Base-by-base conservation (phyloP, 2,113 vertebrate species). In the Scortum barcoo region DNA sequence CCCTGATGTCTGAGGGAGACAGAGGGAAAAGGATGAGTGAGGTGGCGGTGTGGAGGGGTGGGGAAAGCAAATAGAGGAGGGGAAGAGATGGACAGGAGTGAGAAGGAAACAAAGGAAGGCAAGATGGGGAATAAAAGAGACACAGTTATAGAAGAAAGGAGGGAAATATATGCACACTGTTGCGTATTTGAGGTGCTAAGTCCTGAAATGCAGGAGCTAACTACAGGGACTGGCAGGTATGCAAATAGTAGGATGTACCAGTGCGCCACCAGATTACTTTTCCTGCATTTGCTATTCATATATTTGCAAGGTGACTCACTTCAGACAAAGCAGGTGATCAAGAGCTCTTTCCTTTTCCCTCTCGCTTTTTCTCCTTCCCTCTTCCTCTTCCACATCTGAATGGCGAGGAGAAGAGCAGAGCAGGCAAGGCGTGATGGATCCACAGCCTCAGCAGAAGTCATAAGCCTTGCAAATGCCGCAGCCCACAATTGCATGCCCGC, bases 291-390 rank as follows among this genome's bases (percentile, higher is more conserved):
- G 89, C 93, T 95, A 96, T 96, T 96, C 95, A 96, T 95, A 93
- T 95, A 95, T 96, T 95, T 95, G 93, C 95, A 96, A 96, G 95
- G 95, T 96, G 95, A 96, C 95, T 96, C 94, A 93, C 93, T 95
- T 93, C 94, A 95, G 93, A 95, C 95, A 95, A 94, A 94, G 92
- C 92, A 94, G 92, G 93, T 94, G 94, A 95, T 94, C 93, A 93
- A 92, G 93, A 94, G 93, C 89, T 87, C 84, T 90, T 83, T 89
- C 88, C 66, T 67, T 70, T 80, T 51, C 13, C 71, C 85, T 74
- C 76, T 84, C 44, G 22, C 73, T 78, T 84, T 84, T 65, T 42
- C 73, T 73, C 80, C 63, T 38, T 78, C 80, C 65, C 78, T 76
- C 72, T 84, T 69, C 74, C 70, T 78, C 74, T 66, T 78, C 76